These are phyloP conservation scores for Drosophila planitibia DNA, from an alignment of 2,888 invertebrate species.

Conservation along the genomic window DNA sequence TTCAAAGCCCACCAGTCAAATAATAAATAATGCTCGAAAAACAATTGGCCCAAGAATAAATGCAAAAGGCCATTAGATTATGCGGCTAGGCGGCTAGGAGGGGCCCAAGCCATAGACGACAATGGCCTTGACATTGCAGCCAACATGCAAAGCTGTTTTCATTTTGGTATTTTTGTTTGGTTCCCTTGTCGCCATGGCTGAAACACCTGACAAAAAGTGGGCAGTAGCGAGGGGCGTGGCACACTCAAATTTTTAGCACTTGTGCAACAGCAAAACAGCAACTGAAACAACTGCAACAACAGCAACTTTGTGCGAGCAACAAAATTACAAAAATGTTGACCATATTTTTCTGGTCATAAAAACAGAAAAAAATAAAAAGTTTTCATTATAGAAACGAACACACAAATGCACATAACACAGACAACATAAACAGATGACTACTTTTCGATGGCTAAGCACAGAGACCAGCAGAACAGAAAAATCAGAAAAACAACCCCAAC, in stretches of 20 bases:
- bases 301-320: not conserved
- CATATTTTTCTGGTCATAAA: not conserved
- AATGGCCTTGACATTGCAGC: slow-evolving; percentile 68
- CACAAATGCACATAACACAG: slow-evolving; percentile 4
- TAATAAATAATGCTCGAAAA: slow-evolving; percentile 43
- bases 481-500: not conserved
- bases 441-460: not conserved
- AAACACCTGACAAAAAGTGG: slow-evolving; percentile 34
- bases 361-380: slow-evolving; percentile 17
- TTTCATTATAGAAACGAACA: slow-evolving; percentile 20
- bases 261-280: slow-evolving; percentile 27
- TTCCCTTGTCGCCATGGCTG: slow-evolving; percentile 15
- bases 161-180: slow-evolving; percentile 26
- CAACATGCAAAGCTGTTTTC: slow-evolving; percentile 61
- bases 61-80: slow-evolving; percentile 24
- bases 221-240: slow-evolving; percentile 8
- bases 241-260: slow-evolving; percentile 41
- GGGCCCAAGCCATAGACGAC: slow-evolving; percentile 28
- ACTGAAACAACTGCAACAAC: slow-evolving; percentile 16
- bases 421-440: slow-evolving; percentile 2
- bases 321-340: slow-evolving; percentile 1
- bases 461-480: not conserved
- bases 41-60: slow-evolving; percentile 45
- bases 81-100: too few species aligned
- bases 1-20: slow-evolving; percentile 15